Evolutionary conservation across 2,113 vertebrate species (phyloP).

Genomic region (Bothrops jararaca): DNA sequence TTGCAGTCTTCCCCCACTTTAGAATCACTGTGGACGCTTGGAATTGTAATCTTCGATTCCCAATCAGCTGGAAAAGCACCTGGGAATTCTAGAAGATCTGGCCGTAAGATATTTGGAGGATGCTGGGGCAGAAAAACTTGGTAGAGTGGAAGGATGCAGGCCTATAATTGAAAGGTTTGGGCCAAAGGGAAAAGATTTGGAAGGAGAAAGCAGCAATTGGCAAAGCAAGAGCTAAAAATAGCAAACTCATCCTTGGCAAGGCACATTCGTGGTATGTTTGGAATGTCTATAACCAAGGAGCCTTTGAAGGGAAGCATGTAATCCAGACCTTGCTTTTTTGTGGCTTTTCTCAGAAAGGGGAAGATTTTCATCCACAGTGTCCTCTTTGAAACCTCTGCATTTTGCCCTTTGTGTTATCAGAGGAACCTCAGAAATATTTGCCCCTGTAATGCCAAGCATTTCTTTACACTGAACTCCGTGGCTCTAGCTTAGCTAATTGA

Average conservation of each 20-base stretch:
- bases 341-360: slow-evolving; percentile 22
- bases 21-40: neutral
- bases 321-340: neutral
- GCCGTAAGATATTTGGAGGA: neutral
- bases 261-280: slow-evolving; percentile 57
- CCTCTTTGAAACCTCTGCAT: slow-evolving; percentile 23
- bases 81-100: neutral
- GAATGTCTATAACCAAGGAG: slow-evolving; percentile 58
- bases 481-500: rapidly evolving
- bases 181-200: neutral
- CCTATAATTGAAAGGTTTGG: neutral
- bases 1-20: neutral
- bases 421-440: slow-evolving; percentile 21
- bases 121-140: neutral
- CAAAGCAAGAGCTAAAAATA: neutral
- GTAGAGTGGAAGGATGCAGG: neutral
- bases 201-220: slow-evolving; percentile 10
- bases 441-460: slow-evolving; percentile 38
- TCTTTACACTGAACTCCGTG: slow-evolving; percentile 31
- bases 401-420: slow-evolving; percentile 54
- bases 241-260: slow-evolving; percentile 50
- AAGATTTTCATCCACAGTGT: slow-evolving; percentile 34
- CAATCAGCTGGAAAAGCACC: neutral
- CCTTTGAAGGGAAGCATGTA: slow-evolving; percentile 33
- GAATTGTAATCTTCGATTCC: neutral